phyloP scores from a whole-genome alignment of 1,140 invertebrate species.

The Dryas iulia region DNA sequence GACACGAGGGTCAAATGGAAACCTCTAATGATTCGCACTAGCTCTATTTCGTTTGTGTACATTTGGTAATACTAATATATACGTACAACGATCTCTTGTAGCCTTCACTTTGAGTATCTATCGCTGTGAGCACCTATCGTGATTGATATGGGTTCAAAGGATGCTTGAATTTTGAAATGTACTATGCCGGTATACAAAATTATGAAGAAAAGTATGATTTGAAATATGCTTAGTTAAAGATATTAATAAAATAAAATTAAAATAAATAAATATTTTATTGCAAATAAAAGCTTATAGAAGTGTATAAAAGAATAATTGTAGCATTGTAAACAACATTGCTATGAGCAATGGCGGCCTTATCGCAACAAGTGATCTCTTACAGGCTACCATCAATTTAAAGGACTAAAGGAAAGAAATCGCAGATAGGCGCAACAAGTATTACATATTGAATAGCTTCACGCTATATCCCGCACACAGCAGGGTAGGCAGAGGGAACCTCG shows the following conservation, averaged over 20 bases:
- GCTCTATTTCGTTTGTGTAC: slow-evolving; percentile 13
- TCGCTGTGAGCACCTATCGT: background rate
- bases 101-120: background rate
- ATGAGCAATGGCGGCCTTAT: too few relatives aligned
- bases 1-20: slow-evolving; percentile 1
- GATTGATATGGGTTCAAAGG: background rate
- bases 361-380: too few relatives aligned
- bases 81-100: background rate
- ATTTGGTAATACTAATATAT: background rate
- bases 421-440: too few relatives aligned
- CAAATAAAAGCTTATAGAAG: too few relatives aligned
- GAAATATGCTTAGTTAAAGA: background rate
- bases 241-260: background rate
- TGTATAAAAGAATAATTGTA: too few relatives aligned
- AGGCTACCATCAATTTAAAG: too few relatives aligned
- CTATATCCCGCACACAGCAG: too few relatives aligned
- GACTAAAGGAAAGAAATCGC: too few relatives aligned
- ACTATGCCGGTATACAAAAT: background rate
- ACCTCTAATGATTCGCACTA: slow-evolving; percentile 15
- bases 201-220: background rate
- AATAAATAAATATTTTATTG: too few relatives aligned
- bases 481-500: too few relatives aligned
- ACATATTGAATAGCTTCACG: too few relatives aligned
- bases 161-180: background rate
- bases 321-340: too few relatives aligned